Conservation (phyloP, 2,888 invertebrate species). For the Rhyacophila evoluta region DNA sequence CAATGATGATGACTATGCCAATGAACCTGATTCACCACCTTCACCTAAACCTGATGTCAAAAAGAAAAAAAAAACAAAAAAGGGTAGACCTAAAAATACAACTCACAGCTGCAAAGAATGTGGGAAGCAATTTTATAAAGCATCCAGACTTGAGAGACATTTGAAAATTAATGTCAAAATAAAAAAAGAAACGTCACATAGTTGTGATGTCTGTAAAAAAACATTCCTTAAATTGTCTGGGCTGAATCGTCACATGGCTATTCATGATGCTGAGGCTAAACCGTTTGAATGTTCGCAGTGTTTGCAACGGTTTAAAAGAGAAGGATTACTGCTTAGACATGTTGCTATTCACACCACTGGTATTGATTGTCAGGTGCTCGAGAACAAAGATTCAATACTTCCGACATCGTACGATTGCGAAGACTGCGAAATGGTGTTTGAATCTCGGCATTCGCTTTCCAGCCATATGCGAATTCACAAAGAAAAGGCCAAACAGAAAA, state of each 20-base stretch:
- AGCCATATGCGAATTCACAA: constrained; percentile 62
- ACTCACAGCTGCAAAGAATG: constrained; percentile 63
- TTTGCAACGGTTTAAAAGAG: constrained; percentile 57
- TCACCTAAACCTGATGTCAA: constrained; percentile 34
- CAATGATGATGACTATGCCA: constrained; percentile 53
- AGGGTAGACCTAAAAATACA: constrained; percentile 49
- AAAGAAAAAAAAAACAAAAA: constrained; percentile 56
- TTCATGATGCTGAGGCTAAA: constrained; percentile 58
- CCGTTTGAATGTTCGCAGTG: constrained; percentile 58
- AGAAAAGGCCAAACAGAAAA: constrained; percentile 57
- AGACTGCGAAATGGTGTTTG: constrained; percentile 69
- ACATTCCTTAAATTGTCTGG: constrained; percentile 59
- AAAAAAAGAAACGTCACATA: constrained; percentile 54
- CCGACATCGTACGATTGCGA: constrained; percentile 63
- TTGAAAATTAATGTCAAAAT: constrained; percentile 61
- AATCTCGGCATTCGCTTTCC: constrained; percentile 67
- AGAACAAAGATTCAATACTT: constrained; percentile 56
- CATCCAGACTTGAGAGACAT: constrained; percentile 67
- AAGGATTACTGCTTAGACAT: constrained; percentile 58
- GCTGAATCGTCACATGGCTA: constrained; percentile 61
- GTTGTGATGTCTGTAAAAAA: constrained; percentile 61
- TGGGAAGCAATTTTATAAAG: constrained; percentile 64
- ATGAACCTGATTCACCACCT: constrained; percentile 55
- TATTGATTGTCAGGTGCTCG: constrained; percentile 33
- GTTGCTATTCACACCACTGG: constrained; percentile 57